Percentiles rank a stretch among this genome's conserved stretches.
Evolutionary conservation across 37 sponge, comb jelly and placozoan species (phyloP).

Genomic region (Ephydatia muelleri): DNA sequence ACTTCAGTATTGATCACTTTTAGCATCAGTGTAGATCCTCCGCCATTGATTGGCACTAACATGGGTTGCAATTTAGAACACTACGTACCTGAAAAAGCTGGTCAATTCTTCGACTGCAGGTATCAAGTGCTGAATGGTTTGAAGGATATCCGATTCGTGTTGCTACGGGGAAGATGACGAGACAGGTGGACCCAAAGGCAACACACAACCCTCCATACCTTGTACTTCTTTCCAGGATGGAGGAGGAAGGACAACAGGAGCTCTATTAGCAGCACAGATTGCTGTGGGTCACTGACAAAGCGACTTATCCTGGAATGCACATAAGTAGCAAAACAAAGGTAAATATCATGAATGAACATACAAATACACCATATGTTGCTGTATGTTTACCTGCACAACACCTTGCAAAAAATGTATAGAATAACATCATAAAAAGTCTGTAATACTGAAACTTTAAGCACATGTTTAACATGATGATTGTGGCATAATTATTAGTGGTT

Average conservation of each 20-base stretch:
- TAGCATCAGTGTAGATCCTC: no score
- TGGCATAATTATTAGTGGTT: no score
- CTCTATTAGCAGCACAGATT: conserved; percentile 17
- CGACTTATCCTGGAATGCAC: conserved; percentile 47
- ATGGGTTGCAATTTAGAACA: neutral
- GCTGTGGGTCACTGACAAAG: conserved; percentile 25
- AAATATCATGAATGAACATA: no score
- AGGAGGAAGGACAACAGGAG: conserved; percentile 49
- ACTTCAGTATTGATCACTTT: no score
- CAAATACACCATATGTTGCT: no score
- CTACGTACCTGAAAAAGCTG: conserved; percentile 19
- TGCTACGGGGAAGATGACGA: conserved; percentile 3
- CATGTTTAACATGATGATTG: no score
- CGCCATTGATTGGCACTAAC: neutral
- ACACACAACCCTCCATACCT: conserved; percentile 1
- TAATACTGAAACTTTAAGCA: no score
- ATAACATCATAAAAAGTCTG: no score
- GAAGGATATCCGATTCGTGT: conserved; percentile 22
- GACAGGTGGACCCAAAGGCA: neutral
- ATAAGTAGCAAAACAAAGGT: no score
- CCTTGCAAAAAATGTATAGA: no score
- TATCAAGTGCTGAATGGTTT: conserved; percentile 15
- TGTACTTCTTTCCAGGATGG: conserved; percentile 9
- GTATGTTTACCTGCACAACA: no score
- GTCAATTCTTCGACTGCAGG: neutral